Evolutionary conservation across 92 coral and sea anemone genomes (phyloP), one percentile per base, ranked within the genome.

Genomic region (Porites rus): DNA sequence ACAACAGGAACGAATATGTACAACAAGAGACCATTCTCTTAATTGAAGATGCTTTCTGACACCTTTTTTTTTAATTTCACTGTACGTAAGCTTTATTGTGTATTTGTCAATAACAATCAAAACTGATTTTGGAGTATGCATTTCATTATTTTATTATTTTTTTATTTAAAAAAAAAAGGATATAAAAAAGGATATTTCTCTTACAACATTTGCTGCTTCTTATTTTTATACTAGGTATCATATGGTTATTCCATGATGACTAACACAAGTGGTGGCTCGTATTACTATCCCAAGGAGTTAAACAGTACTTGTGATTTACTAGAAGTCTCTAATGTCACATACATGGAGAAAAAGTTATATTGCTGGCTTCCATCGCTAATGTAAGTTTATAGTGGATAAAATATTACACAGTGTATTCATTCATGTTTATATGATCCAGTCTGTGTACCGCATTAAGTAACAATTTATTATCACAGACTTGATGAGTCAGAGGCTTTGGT

Each of bases 291-390:
- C 12, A 62, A 63, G 46, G 75, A 25, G 21, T 43, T 75, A 4
- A 65, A 13, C 22, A 70, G 38, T 9, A 58, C 63, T 56, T 10
- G 78, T 20, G 65, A 69, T 52, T 10, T 81, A 8, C 1, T 81
- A 51, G 86, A 81, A 69, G 78, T 81, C 16, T 68, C 78, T 38
- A 81, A 81, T 81, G 86, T 81, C 3, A 67, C 28, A 28, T 81
- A 81, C 43, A 81, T 81, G 65, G 86, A 81, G 64, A 81, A 68
- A 59, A 75, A 50, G 54, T 72, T 84, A 38, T 84, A 84, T 75
- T 54, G 46, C 18, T 84, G 88, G 82, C 21, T 84, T 61, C 81
- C 88, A 5, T 84, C 81, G 17, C 74, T 84, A 14, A 84, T 84
- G 88, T 84, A 84, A 63, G 88, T 84, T 66, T 7, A n/a, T 64